A percentile compares a stretch with the other conserved stretches of the same genome.
These are phyloP conservation scores for Poeciliopsis prolifica DNA, from an alignment of 2,113 vertebrate species.

Conservation along the genomic window DNA sequence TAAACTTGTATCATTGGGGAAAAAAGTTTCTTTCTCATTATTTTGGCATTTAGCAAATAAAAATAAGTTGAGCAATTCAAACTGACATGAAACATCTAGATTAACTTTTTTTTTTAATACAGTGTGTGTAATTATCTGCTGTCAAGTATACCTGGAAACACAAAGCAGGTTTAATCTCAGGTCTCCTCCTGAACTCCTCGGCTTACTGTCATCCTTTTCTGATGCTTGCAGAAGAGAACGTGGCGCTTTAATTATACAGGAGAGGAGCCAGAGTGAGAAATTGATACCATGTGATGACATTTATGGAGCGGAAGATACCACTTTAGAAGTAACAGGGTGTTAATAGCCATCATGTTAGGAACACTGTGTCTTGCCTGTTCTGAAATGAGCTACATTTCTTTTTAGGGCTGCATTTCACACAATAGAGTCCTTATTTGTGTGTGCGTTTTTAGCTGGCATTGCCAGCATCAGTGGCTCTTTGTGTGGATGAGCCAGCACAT, in stretches of 20 bases:
- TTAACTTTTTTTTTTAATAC: background rate
- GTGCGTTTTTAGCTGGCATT: conserved; percentile 45
- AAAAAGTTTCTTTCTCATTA: no score
- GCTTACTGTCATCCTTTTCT: conserved; percentile 39
- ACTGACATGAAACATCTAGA: background rate
- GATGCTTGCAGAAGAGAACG: conserved; percentile 40
- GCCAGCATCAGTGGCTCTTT: conserved; percentile 71
- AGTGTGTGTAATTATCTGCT: conserved; percentile 18
- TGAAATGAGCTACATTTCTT: conserved; percentile 12
- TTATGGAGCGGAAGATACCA: conserved; percentile 51
- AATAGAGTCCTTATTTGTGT: conserved; percentile 65
- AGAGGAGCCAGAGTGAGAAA: conserved; percentile 34
- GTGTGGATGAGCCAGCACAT: conserved; percentile 73
- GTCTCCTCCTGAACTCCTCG: conserved; percentile 38
- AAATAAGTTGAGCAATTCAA: no score
- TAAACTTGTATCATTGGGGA: no score
- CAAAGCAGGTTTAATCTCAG: conserved; percentile 28
- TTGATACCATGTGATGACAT: conserved; percentile 58
- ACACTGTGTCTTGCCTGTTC: conserved; percentile 23
- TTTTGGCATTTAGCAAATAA: no score
- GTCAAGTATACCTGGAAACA: conserved; percentile 14
- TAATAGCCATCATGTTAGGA: conserved; percentile 48
- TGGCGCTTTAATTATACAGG: conserved; percentile 57
- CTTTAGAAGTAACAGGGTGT: conserved; percentile 46
- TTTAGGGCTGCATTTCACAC: conserved; percentile 15